phyloP scores from a whole-genome alignment of 2,797 vertebrate species.

The Tolypeutes matacus region DNA sequence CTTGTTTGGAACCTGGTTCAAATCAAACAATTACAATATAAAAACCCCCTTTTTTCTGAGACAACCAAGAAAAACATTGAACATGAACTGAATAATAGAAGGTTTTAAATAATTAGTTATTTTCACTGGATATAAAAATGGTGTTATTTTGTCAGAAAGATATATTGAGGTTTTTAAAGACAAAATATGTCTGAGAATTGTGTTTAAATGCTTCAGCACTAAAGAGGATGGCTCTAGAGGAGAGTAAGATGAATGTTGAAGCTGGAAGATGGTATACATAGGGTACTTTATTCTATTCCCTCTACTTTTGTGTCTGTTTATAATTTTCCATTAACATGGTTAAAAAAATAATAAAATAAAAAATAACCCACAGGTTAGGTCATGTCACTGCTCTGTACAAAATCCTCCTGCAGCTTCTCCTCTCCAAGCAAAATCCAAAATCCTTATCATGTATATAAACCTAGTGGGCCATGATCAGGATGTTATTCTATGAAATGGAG shows the following conservation, averaged over 20 bases:
- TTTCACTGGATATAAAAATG: background rate
- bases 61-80: constrained; percentile 36
- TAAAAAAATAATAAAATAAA: constrained; percentile 5
- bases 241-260: background rate
- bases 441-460: background rate
- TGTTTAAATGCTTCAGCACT: background rate
- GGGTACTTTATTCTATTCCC: too few species aligned
- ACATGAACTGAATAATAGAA: background rate
- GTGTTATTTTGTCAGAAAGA: constrained; percentile 14
- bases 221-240: background rate
- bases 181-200: background rate
- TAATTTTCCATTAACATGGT: background rate
- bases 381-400: background rate
- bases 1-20: background rate
- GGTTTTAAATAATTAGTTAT: background rate
- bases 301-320: background rate
- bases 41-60: constrained; percentile 18
- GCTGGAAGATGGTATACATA: rapidly evolving
- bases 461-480: constrained; percentile 14
- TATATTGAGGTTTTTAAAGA: background rate
- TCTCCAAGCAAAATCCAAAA: background rate
- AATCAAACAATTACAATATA: background rate
- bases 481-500: constrained; percentile 13
- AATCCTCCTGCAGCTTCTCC: background rate
- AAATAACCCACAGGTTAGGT: background rate